Evolutionary conservation across 2,113 vertebrate species (phyloP).

Genomic region (Platysternon megacephalum): DNA sequence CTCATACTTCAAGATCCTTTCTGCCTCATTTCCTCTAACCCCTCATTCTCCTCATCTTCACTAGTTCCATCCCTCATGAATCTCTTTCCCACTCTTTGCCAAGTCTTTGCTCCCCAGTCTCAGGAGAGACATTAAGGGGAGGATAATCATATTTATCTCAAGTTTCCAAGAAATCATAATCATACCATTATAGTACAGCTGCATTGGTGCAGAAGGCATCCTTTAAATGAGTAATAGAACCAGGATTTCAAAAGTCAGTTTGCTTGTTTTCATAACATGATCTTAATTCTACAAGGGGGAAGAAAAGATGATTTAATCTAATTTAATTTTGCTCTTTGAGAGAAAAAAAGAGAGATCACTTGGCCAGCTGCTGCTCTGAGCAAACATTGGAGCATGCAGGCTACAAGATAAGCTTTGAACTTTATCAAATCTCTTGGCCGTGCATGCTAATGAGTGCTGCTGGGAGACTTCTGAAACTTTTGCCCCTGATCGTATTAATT

Average conservation of each 20-base stretch:
- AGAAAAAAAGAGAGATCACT: constrained; percentile 60
- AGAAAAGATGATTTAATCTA: constrained; percentile 72
- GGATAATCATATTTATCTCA: background rate
- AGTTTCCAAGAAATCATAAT: background rate
- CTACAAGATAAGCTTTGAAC: constrained; percentile 79
- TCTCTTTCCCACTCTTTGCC: background rate
- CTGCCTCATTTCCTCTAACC: background rate
- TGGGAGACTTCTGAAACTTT: constrained; percentile 66
- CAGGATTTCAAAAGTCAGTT: constrained; percentile 64
- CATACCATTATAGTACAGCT: background rate
- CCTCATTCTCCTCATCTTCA: background rate
- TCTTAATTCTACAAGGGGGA: constrained; percentile 71
- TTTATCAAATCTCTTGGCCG: constrained; percentile 67
- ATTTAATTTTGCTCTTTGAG: constrained; percentile 80
- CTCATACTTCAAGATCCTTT: background rate
- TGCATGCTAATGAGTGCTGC: constrained; percentile 71
- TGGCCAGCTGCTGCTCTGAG: constrained; percentile 77
- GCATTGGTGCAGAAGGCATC: background rate
- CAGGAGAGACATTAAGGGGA: background rate
- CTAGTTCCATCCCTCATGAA: background rate
- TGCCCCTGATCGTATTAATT: constrained; percentile 66
- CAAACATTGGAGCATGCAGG: constrained; percentile 37
- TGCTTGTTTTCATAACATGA: constrained; percentile 67
- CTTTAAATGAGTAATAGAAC: constrained; percentile 25
- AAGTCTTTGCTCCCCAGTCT: background rate